phyloP scores from a whole-genome alignment of 2,797 vertebrate genomes.

The Heliangelus exortis region DNA sequence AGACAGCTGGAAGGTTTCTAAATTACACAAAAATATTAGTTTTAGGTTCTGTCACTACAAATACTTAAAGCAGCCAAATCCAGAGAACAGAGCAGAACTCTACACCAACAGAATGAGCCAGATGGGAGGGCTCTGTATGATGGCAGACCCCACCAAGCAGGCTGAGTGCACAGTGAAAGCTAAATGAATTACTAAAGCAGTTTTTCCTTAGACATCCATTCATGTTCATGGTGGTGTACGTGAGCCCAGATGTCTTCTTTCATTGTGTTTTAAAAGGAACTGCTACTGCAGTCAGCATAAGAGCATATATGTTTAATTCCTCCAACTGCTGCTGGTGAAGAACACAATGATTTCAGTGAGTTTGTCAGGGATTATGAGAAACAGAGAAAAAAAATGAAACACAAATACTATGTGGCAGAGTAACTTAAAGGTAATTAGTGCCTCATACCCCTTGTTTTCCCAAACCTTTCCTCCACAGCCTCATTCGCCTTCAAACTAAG shows the following conservation, averaged over 20 bases:
- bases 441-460: background rate
- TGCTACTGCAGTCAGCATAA: background rate
- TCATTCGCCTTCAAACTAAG: background rate
- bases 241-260: slow-evolving; percentile 13
- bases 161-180: slow-evolving; percentile 9
- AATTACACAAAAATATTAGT: slow-evolving; percentile 39
- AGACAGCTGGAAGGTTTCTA: slow-evolving; percentile 48
- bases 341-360: background rate
- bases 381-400: background rate
- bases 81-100: slow-evolving; percentile 34
- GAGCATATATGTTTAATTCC: background rate
- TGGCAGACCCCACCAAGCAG: slow-evolving; percentile 2
- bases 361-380: background rate
- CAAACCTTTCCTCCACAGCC: background rate
- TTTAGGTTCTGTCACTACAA: slow-evolving; percentile 52
- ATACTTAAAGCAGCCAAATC: slow-evolving; percentile 21
- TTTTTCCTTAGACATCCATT: background rate
- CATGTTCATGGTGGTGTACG: background rate
- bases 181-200: slow-evolving; percentile 8
- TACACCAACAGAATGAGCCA: slow-evolving; percentile 46
- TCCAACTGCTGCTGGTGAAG: background rate
- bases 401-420: background rate
- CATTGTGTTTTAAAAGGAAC: background rate
- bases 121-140: slow-evolving; percentile 36
- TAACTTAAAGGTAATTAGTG: background rate